Conservation (phyloP, 1,140 invertebrate species). For the Pachypeltis micranthus region DNA sequence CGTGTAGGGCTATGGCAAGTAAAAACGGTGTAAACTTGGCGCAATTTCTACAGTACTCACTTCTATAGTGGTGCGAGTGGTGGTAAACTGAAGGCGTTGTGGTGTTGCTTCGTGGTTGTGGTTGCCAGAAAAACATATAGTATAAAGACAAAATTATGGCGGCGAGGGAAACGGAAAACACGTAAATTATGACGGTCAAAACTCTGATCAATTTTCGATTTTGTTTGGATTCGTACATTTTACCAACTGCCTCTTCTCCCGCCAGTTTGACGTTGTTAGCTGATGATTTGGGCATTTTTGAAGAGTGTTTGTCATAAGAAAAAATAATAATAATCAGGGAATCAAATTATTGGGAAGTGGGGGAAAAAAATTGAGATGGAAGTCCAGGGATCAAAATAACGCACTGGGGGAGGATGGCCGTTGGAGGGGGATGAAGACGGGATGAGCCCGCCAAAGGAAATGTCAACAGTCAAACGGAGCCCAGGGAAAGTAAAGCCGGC, state of each 20-base stretch:
- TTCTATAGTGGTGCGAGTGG: background rate
- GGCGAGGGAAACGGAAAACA: constrained; percentile 86
- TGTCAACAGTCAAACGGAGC: too few relatives aligned
- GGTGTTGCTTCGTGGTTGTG: constrained; percentile 36
- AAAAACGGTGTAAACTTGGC: background rate
- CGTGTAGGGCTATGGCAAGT: too few relatives aligned
- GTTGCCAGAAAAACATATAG: constrained; percentile 92
- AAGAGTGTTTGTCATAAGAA: too few relatives aligned
- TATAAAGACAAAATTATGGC: constrained; percentile 90
- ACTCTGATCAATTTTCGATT: constrained; percentile 80
- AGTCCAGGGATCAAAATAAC: too few relatives aligned
- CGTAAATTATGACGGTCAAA: constrained; percentile 87
- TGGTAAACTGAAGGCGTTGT: constrained; percentile 14
- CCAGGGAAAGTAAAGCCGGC: too few relatives aligned
- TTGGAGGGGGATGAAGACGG: too few relatives aligned
- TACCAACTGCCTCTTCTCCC: constrained; percentile 57
- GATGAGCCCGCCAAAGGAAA: too few relatives aligned
- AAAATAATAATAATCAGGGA: too few relatives aligned
- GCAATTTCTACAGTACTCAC: background rate
- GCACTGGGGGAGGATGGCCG: too few relatives aligned
- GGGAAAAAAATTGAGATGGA: too few relatives aligned
- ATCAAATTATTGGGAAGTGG: too few relatives aligned
- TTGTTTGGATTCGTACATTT: constrained; percentile 53
- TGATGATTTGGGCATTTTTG: constrained; percentile 1
- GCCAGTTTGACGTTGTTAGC: constrained; percentile 23